Evolutionary conservation across 2,888 invertebrate genomes (phyloP).

Genomic region (Hyppa rectilinea): DNA sequence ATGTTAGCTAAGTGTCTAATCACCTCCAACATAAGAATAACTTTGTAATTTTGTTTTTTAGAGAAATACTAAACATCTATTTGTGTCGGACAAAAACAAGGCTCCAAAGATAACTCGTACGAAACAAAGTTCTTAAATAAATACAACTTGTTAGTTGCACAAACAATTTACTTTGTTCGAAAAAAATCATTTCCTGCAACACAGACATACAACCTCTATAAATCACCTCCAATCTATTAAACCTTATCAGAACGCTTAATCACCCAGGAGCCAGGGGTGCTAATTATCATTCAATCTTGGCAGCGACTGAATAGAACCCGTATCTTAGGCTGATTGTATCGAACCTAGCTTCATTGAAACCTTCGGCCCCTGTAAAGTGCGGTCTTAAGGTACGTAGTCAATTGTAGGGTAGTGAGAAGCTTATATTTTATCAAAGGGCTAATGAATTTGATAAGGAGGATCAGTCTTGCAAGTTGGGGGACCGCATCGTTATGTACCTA

Average conservation of each 20-base stretch:
- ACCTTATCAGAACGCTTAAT: constrained; percentile 59
- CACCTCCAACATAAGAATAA: neutral
- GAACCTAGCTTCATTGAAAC: constrained; percentile 61
- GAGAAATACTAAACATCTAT: neutral
- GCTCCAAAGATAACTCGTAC: no score
- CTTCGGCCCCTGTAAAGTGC: constrained; percentile 33
- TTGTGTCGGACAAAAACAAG: neutral
- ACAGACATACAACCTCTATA: constrained; percentile 22
- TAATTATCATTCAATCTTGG: constrained; percentile 67
- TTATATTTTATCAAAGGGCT: constrained; percentile 44
- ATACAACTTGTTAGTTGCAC: neutral
- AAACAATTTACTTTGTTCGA: neutral
- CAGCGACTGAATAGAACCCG: constrained; percentile 58
- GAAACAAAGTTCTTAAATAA: neutral
- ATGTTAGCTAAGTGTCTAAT: no score
- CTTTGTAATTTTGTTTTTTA: neutral
- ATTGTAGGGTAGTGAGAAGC: constrained; percentile 37
- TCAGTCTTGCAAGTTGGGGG: neutral
- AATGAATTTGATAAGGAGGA: constrained; percentile 25
- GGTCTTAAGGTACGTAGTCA: constrained; percentile 23
- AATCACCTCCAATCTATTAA: constrained; percentile 55
- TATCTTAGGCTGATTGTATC: constrained; percentile 65
- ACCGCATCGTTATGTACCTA: neutral
- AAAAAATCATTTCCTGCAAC: neutral
- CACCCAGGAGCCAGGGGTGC: constrained; percentile 53